These are phyloP conservation scores for Porites rus DNA, from an alignment of 92 coral and sea anemone species.

Conservation along the genomic window DNA sequence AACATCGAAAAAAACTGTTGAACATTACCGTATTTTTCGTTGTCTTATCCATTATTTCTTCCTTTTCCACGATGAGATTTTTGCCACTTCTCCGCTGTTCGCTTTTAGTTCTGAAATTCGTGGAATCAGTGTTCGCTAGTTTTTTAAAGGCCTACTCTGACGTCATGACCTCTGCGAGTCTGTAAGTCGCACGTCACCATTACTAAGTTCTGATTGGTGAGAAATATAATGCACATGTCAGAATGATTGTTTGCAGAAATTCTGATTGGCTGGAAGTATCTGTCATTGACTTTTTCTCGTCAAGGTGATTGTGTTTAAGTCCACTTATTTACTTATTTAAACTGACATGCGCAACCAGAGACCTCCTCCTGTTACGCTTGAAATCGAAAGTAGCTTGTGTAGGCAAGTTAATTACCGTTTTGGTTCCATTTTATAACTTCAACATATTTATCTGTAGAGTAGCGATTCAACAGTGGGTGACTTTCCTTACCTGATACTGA, in stretches of 20 bases:
- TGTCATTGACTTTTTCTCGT: too few species aligned
- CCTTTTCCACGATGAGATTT: too few species aligned
- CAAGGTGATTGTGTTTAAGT: too few species aligned
- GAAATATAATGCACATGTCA: neutral
- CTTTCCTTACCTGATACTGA: neutral
- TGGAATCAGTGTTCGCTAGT: too few species aligned
- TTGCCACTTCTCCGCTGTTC: neutral
- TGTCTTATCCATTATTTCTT: neutral
- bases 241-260: neutral
- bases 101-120: too few species aligned
- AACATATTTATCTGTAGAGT: neutral
- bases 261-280: neutral
- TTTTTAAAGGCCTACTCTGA: too few species aligned
- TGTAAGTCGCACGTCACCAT: too few species aligned
- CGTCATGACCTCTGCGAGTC: too few species aligned
- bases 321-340: neutral
- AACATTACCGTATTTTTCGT: neutral
- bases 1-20: too few species aligned
- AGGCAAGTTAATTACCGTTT: too few species aligned
- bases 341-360: neutral
- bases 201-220: too few species aligned
- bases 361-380: neutral
- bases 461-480: neutral
- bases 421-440: neutral
- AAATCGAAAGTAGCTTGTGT: slow-evolving; percentile 8